Base-by-base conservation (phyloP, 2,797 vertebrate species). In the Mormyrus proboscirostris region DNA sequence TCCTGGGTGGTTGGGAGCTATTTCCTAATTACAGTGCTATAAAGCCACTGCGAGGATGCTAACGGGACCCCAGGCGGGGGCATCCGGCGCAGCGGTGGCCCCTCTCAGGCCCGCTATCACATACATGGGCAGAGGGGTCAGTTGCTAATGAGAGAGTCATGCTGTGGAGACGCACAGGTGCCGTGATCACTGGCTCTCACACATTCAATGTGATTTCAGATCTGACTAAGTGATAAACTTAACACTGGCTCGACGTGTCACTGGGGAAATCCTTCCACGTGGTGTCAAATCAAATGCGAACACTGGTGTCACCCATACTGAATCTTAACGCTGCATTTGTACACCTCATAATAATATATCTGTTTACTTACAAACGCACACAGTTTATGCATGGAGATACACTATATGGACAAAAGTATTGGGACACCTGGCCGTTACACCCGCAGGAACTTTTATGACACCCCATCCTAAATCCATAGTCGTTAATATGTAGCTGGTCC, bases 11-110 rank as follows among this genome's bases (percentile, higher is more conserved):
- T 86, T 87, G 16, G 65, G 55, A 69, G 65, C 91, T 89, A 51
- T 79, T 92, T 93, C 93, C 92, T 95, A 95, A 95, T 95, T 94
- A 95, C 92, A 88, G 73, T 86, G 89, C 90, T 92, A 94, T 95
- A 94, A 93, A 93, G 93, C 92, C 92, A 92, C 93, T 93, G 93
- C 79, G 92, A 93, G 41, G 92, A 89, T 65, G 90, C 89, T 94
- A 94, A 95, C 94, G 92, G 94, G 92, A 57, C 79, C 83, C 88
- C 57, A 14, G 55, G 62, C 6, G 55, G 51, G 19, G 44, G 88
- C 55, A 8, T 22, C 22, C 4, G 51, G 38, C 12, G 51, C 22
- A 38, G 49, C 22, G 14, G 22, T 6, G 29, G 29, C 65, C 33
- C 29, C 29, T 14, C 12, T 73, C 73, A 7, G 19, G 41, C 19